Conservation (phyloP, 2,888 invertebrate genomes). For the Brassicogethes aeneus region DNA sequence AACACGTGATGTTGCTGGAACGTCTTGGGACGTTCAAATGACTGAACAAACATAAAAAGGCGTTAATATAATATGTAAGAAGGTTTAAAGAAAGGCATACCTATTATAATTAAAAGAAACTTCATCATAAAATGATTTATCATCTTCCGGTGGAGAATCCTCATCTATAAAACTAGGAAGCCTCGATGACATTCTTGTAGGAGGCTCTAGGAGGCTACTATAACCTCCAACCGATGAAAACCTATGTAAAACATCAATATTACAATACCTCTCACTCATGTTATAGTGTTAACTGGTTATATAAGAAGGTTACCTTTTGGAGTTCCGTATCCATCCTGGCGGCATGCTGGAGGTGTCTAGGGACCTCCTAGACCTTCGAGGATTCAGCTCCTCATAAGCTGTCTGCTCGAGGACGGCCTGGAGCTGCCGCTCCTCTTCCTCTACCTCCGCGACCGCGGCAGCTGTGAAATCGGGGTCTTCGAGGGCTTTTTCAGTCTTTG, state of each 20-base stretch:
- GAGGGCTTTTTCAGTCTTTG: slow-evolving; percentile 63
- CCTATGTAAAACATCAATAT: background rate
- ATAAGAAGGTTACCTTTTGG: slow-evolving; percentile 33
- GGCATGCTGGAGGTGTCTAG: slow-evolving; percentile 60
- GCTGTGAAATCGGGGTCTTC: slow-evolving; percentile 75
- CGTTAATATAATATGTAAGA: slow-evolving; percentile 1
- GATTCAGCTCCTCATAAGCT: slow-evolving; percentile 47
- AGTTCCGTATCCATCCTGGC: slow-evolving; percentile 39
- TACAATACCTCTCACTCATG: too few relatives aligned
- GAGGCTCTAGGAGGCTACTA: slow-evolving; percentile 60
- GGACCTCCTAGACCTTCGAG: slow-evolving; percentile 36
- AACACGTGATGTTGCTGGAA: slow-evolving; percentile 75
- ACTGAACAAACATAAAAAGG: slow-evolving; percentile 20
- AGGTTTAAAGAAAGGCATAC: slow-evolving; percentile 17
- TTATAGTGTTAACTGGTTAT: background rate
- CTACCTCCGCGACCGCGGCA: slow-evolving; percentile 62
- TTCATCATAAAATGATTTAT: too few relatives aligned
- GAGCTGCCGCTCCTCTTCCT: slow-evolving; percentile 61
- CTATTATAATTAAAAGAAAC: slow-evolving; percentile 29
- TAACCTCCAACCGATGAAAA: slow-evolving; percentile 62
- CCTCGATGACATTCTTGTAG: slow-evolving; percentile 48
- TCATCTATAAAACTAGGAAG: slow-evolving; percentile 50
- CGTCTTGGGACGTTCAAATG: slow-evolving; percentile 46
- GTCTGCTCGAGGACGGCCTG: slow-evolving; percentile 67
- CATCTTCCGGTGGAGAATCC: slow-evolving; percentile 39